Percentiles rank a stretch among this genome's conserved stretches.
phyloP scores from a whole-genome alignment of 2,113 vertebrate genomes.

The Pteropus alecto region DNA sequence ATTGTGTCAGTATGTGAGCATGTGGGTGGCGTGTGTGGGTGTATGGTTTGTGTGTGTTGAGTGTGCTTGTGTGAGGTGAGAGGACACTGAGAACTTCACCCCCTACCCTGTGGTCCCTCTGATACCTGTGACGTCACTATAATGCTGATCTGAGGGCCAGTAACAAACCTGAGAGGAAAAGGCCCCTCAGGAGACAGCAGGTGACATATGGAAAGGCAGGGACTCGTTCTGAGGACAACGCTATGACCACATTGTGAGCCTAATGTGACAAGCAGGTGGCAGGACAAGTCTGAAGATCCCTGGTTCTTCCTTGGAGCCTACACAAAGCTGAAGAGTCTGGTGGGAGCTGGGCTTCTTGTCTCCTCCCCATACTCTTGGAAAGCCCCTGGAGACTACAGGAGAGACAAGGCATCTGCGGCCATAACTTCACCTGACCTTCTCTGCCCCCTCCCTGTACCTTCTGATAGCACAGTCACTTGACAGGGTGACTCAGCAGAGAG shows the following conservation, averaged over 20 bases:
- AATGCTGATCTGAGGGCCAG: neutral
- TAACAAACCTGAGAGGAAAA: neutral
- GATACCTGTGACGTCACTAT: neutral
- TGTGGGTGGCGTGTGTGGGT: neutral
- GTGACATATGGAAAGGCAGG: neutral
- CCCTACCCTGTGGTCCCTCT: fast-evolving
- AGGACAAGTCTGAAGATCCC: neutral
- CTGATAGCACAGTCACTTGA: neutral
- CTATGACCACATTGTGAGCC: too few species aligned
- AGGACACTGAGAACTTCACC: neutral
- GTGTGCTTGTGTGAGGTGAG: neutral
- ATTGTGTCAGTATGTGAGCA: neutral
- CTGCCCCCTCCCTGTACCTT: neutral
- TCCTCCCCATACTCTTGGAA: neutral
- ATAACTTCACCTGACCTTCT: fast-evolving
- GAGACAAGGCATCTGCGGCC: too few species aligned
- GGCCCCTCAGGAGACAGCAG: neutral
- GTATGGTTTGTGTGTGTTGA: neutral
- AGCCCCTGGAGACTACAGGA: neutral
- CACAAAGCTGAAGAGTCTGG: neutral
- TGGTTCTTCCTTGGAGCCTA: fast-evolving
- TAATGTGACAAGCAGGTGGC: too few species aligned
- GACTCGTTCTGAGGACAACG: neutral
- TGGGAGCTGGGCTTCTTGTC: fast-evolving
- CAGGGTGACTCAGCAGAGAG: neutral